These are phyloP conservation scores for Ciona savignyi DNA, from an alignment of 23 tunicate species.

Conservation along the genomic window DNA sequence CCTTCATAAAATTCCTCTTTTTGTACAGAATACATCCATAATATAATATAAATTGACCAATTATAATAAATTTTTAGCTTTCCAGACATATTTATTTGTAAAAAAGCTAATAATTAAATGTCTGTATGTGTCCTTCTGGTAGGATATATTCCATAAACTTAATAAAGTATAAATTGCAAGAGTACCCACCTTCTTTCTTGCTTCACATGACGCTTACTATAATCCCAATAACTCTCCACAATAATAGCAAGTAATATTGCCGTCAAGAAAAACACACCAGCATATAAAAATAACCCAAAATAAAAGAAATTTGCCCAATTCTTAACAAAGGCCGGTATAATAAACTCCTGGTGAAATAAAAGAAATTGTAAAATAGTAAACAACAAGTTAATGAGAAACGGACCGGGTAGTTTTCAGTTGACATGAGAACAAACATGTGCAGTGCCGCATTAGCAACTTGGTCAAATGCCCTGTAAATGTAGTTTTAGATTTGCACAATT, in stretches of 20 bases:
- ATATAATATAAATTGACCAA: too few species aligned
- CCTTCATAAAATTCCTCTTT: too few species aligned
- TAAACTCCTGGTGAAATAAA: constrained; percentile 69
- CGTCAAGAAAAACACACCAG: constrained; percentile 91
- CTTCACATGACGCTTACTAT: constrained; percentile 89
- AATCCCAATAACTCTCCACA: constrained; percentile 97
- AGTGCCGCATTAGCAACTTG: constrained; percentile 80
- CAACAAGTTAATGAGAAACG: neutral
- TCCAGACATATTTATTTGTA: too few species aligned
- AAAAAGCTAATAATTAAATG: too few species aligned
- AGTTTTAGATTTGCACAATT: neutral
- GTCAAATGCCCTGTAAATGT: constrained; percentile 69
- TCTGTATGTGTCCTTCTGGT: too few species aligned
- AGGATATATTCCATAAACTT: too few species aligned
- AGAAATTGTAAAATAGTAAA: neutral
- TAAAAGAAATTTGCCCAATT: constrained; percentile 82
- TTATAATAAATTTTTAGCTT: too few species aligned
- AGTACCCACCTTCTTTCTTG: constrained; percentile 61
- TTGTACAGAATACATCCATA: too few species aligned
- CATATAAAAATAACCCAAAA: constrained; percentile 82
- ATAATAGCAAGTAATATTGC: constrained; percentile 92
- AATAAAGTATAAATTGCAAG: neutral
- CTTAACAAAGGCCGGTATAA: constrained; percentile 71
- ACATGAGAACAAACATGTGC: constrained; percentile 96
- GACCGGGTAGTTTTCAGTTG: constrained; percentile 96